phyloP scores from a whole-genome alignment of 2,888 invertebrate species.

The Microctonus brassicae region DNA sequence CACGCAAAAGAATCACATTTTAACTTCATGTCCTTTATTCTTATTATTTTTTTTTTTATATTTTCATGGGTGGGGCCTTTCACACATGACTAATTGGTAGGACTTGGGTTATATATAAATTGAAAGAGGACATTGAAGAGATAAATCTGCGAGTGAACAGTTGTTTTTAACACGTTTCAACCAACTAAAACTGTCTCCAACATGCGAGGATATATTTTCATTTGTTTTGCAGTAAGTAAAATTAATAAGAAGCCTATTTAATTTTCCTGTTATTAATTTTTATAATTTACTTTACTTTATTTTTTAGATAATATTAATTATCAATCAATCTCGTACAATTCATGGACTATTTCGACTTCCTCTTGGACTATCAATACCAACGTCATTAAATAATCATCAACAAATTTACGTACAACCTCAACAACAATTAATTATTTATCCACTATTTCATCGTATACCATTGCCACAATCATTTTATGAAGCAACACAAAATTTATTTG shows the following conservation, averaged over 20 bases:
- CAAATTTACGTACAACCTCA: constrained; percentile 11
- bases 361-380: background rate
- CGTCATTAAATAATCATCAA: background rate
- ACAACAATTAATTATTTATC: constrained; percentile 37
- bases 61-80: background rate
- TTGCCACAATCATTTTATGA: constrained; percentile 15
- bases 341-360: background rate
- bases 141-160: constrained; percentile 27
- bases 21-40: constrained; percentile 10
- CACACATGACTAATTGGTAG: background rate
- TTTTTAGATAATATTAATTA: background rate
- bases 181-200: too few relatives aligned
- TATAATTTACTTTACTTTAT: background rate
- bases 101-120: constrained; percentile 17
- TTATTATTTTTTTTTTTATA: background rate
- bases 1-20: constrained; percentile 33
- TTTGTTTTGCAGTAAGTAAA: too few relatives aligned
- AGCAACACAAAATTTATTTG: constrained; percentile 24
- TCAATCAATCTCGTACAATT: background rate
- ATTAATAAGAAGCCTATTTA: too few relatives aligned
- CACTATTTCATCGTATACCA: constrained; percentile 11
- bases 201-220: too few relatives aligned
- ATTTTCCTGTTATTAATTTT: background rate
- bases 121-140: constrained; percentile 15
- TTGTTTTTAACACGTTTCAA: background rate